Percentiles rank a stretch among this genome's conserved stretches.
Conservation (phyloP, 2,797 vertebrate genomes). For the Yasuhikotakia modesta region DNA sequence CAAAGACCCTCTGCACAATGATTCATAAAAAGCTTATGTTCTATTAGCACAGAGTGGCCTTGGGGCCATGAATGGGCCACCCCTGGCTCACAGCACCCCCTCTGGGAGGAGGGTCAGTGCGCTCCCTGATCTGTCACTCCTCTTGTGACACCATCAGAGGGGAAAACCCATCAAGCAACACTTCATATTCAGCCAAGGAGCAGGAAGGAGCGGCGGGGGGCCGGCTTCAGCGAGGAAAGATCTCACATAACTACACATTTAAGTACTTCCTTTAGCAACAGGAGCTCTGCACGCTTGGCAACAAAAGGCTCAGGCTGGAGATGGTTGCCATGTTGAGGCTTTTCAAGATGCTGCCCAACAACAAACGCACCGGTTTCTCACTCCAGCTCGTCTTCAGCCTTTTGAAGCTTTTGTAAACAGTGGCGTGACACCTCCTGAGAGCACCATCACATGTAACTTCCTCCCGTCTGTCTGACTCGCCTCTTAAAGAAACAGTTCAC, state of each 20-base stretch:
- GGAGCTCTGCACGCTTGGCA: conserved; percentile 48
- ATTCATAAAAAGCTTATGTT: conserved; percentile 46
- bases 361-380: conserved; percentile 37
- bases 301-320: conserved; percentile 51
- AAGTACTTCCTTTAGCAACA: conserved; percentile 60
- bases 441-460: conserved; percentile 21
- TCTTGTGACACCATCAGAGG: conserved; percentile 57
- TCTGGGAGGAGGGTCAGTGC: conserved; percentile 45
- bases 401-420: conserved; percentile 45
- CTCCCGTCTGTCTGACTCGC: background rate
- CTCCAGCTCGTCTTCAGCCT: conserved; percentile 15
- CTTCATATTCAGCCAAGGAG: conserved; percentile 51
- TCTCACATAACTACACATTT: conserved; percentile 59
- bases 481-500: background rate
- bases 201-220: conserved; percentile 52
- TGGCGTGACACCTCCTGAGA: conserved; percentile 49
- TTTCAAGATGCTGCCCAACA: conserved; percentile 48
- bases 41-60: conserved; percentile 43
- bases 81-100: conserved; percentile 41
- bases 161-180: conserved; percentile 59
- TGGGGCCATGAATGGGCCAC: conserved; percentile 48
- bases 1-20: conserved; percentile 17
- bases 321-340: conserved; percentile 33
- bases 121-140: conserved; percentile 51
- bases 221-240: conserved; percentile 49